Percentiles rank a stretch among this genome's conserved stretches.
Conservation (phyloP, 2,888 invertebrate species). For the Odontothrips loti region DNA sequence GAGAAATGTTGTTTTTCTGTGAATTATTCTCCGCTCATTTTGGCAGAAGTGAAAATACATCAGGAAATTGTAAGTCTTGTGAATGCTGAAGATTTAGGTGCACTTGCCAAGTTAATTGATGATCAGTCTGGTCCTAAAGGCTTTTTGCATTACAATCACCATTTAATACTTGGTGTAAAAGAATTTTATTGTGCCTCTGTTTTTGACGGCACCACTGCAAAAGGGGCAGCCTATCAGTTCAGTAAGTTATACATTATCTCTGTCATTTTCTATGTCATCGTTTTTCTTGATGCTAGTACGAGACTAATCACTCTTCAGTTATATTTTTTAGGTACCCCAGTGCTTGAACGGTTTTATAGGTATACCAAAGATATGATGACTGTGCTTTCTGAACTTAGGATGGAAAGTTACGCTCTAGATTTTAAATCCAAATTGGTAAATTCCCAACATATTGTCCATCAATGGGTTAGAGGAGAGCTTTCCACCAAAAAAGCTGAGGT, state of each 20-base stretch:
- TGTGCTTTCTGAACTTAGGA: background rate
- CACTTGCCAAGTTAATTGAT: background rate
- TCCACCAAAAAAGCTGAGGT: background rate
- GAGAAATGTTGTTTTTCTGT: too few relatives aligned
- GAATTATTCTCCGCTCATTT: too few relatives aligned
- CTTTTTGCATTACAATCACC: background rate
- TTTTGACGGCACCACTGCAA: background rate
- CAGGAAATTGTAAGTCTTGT: background rate
- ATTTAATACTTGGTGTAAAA: background rate
- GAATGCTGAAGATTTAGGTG: background rate
- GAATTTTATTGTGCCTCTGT: background rate
- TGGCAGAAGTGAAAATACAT: too few relatives aligned
- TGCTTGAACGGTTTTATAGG: background rate
- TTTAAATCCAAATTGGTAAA: background rate
- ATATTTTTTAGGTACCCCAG: background rate
- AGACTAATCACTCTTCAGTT: background rate
- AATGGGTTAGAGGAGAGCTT: background rate
- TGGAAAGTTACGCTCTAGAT: background rate
- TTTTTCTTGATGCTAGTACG: background rate
- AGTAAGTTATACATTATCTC: background rate
- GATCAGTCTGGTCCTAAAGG: background rate
- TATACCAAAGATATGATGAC: background rate
- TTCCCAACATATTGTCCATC: background rate
- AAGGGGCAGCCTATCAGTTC: background rate
- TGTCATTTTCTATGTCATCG: background rate